Base-by-base conservation (phyloP, 2,888 invertebrate genomes). In the Stegophylla sp. region DNA sequence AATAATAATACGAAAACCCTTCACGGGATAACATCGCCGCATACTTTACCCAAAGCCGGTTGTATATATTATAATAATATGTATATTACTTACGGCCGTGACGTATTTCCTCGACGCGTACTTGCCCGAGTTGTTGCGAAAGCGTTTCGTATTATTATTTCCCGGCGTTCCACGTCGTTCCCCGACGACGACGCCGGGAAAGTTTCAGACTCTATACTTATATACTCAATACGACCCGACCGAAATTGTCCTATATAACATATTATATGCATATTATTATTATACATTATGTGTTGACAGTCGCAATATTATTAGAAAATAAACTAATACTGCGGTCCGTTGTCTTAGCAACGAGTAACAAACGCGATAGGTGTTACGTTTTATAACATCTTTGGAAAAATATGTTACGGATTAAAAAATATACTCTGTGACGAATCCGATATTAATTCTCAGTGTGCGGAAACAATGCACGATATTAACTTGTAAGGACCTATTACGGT, bases 81-180 rank as follows among this genome's bases (percentile, higher is more conserved):
- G n/a, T n/a, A n/a, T n/a, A n/a, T n/a, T n/a, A n/a, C n/a, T n/a
- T 73, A 61, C 28, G 20, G 9, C n/a, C 17, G 15, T 17, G 12
- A 26, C n/a, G 45, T 61, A 48, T 34, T 34, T 64, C 75, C 17
- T 67, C 20, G n/a, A n/a, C n/a, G 53, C 48, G 56, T 20, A 45
- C 28, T 67, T 53, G 43, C 41, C n/a, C 7, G 15, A 13, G 12
- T 3, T n/a, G 28, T 23, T 5, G 20, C 3, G 13, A 59, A 45
- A 59, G 59, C 28, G 45, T 67, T 76, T 61, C 20, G 41, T 20
- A 20, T 43, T 45, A 66, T 76, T 77, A 56, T 77, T 56, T 66
- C 64, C 41, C 13, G 13, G 13, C n/a, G 23, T 59, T n/a, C 23
- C 10, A 3, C 15, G 20, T 72, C n/a, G n/a, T n/a, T n/a, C n/a